Conservation (phyloP, 2,113 vertebrate genomes). For the Anarhynchus alexandrinus region DNA sequence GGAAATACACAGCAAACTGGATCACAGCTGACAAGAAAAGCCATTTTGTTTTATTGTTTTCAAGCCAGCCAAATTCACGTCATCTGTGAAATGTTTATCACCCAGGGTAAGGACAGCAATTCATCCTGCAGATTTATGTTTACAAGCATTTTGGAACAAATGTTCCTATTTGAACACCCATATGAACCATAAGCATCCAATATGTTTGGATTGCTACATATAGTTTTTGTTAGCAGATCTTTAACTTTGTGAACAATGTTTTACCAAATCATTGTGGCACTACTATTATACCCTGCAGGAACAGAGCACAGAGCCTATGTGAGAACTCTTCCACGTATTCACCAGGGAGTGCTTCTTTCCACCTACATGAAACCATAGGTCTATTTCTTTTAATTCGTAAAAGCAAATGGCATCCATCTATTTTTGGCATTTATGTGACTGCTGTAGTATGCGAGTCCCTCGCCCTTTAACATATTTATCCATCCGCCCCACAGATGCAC, state of each 20-base stretch:
- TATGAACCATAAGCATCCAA: neutral
- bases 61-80: conserved; percentile 16
- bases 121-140: conserved; percentile 21
- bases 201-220: neutral
- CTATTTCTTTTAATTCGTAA: neutral
- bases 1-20: neutral
- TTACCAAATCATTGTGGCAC: neutral
- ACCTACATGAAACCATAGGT: neutral
- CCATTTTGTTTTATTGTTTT: neutral
- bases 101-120: conserved; percentile 13
- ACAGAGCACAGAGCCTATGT: neutral
- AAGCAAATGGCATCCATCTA: neutral
- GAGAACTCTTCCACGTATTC: neutral
- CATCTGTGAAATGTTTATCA: conserved; percentile 12
- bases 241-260: neutral
- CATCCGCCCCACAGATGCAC: neutral
- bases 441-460: neutral
- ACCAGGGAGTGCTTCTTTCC: neutral
- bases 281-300: neutral
- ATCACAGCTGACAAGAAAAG: neutral
- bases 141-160: conserved; percentile 37
- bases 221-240: conserved; percentile 5
- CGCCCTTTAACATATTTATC: neutral
- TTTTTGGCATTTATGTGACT: neutral
- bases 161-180: neutral